Conservation (phyloP, 53 echinoderm and acorn worm species). For the Temnopleurus reevesii region DNA sequence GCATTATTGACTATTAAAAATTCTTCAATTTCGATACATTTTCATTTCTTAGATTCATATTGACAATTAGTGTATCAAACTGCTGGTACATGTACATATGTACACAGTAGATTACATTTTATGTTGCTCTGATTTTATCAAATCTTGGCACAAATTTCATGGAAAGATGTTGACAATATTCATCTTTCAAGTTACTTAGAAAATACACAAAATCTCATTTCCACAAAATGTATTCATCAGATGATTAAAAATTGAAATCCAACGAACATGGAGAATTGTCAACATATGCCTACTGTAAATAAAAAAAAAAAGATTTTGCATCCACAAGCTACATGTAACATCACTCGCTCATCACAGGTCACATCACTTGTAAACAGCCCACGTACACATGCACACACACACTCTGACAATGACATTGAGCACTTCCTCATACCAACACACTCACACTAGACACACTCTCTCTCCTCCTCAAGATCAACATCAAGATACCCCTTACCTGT, state of each 20-base stretch:
- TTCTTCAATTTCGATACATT: too few species aligned
- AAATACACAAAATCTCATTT: too few species aligned
- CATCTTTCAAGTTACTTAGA: too few species aligned
- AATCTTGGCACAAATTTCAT: too few species aligned
- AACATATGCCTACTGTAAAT: neutral
- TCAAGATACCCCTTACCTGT: neutral
- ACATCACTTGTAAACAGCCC: neutral
- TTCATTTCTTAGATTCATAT: too few species aligned
- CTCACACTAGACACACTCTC: neutral
- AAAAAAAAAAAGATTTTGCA: neutral
- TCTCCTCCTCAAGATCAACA: neutral
- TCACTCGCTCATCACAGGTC: neutral
- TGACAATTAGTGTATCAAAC: too few species aligned
- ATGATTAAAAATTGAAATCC: neutral
- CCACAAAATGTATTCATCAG: too few species aligned
- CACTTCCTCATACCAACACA: conserved; percentile 16
- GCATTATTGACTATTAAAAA: too few species aligned
- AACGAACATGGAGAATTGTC: neutral
- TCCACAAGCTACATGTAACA: too few species aligned
- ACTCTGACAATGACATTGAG: neutral
- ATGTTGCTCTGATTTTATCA: too few species aligned
- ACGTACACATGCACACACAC: neutral
- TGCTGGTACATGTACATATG: neutral
- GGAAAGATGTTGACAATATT: too few species aligned
- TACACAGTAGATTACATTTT: too few species aligned